Evolutionary conservation across 2,888 invertebrate species (phyloP).

Genomic region (Eledone cirrhosa): DNA sequence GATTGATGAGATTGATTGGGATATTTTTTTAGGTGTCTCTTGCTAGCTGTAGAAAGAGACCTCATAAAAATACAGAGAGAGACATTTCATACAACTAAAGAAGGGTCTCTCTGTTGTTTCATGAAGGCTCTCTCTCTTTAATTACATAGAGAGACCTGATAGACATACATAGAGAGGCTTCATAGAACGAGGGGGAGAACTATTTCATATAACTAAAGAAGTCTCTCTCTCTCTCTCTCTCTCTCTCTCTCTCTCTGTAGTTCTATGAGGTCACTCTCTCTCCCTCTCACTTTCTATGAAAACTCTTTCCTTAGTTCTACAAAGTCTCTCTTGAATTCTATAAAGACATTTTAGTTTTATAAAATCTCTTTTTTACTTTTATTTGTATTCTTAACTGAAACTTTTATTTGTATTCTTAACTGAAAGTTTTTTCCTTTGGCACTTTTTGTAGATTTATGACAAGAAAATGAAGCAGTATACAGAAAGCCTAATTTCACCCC

Average conservation of each 20-base stretch:
- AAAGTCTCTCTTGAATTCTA: neutral
- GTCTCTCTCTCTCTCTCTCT: neutral
- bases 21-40: too few species aligned
- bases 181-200: too few species aligned
- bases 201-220: too few species aligned
- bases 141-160: too few species aligned
- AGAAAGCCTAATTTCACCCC: slow-evolving; percentile 74
- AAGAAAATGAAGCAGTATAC: slow-evolving; percentile 81
- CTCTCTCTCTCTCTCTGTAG: neutral
- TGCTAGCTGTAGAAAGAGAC: too few species aligned
- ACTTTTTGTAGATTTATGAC: slow-evolving; percentile 51
- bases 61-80: too few species aligned
- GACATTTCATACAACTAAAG: too few species aligned
- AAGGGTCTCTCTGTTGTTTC: too few species aligned
- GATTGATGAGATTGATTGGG: too few species aligned
- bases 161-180: too few species aligned
- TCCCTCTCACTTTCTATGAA: neutral
- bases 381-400: neutral
- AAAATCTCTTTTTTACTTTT: neutral
- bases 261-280: neutral
- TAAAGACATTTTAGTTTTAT: neutral
- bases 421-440: neutral
- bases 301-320: neutral
- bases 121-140: too few species aligned
- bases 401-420: neutral